Conservation (phyloP, 1,140 invertebrate genomes). For the Brachionus rotundiformis region DNA sequence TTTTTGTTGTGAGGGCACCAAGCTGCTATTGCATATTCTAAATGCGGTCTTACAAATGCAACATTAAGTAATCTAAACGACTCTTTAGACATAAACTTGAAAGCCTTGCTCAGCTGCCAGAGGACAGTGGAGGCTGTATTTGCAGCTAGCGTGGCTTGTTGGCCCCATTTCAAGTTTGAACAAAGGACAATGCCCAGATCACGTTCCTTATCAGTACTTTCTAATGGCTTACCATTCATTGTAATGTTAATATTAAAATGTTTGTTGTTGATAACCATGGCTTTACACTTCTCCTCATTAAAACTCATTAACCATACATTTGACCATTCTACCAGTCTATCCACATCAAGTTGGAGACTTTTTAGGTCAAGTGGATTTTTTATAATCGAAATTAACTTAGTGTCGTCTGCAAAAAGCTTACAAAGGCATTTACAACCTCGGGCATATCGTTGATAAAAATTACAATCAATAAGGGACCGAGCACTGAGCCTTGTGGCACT, state of each 20-base stretch:
- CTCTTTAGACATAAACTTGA: no score
- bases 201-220: no score
- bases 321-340: background rate
- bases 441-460: background rate
- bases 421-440: background rate
- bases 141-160: no score
- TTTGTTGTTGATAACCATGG: background rate
- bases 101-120: no score
- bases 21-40: no score
- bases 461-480: background rate
- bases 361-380: background rate
- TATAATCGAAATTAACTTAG: background rate
- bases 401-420: background rate
- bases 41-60: no score
- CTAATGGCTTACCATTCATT: no score
- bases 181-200: no score
- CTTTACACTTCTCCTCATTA: background rate
- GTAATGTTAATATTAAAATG: background rate
- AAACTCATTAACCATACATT: background rate
- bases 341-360: background rate
- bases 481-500: background rate
- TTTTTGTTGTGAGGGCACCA: no score
- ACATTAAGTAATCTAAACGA: no score
- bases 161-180: no score
- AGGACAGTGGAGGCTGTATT: no score